Conservation (phyloP, 2,113 vertebrate genomes). For the Tinamus guttatus region DNA sequence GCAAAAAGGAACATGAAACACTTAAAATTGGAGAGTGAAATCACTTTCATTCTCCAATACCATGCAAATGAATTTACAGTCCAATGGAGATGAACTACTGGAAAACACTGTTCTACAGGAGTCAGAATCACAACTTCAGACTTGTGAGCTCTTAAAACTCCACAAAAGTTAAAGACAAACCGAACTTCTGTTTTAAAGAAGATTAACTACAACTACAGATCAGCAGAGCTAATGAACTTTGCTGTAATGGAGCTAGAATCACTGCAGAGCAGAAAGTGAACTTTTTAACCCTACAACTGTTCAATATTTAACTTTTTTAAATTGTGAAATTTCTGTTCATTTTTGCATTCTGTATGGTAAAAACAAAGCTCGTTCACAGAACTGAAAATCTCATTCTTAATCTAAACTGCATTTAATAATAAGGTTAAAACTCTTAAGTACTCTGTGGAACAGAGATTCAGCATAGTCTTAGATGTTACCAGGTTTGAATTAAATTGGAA, state of each 20-base stretch:
- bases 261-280: neutral
- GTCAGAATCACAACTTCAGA: neutral
- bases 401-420: neutral
- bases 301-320: neutral
- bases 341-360: neutral
- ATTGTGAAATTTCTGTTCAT: neutral
- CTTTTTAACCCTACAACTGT: neutral
- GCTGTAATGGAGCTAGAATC: neutral
- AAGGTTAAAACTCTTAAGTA: neutral
- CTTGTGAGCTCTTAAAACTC: neutral
- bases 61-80: neutral
- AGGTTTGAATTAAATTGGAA: neutral
- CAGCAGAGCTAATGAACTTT: neutral
- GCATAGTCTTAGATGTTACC: neutral
- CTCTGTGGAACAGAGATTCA: neutral
- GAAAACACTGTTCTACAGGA: neutral
- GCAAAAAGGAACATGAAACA: neutral
- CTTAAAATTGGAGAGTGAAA: neutral
- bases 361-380: neutral
- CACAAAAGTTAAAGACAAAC: neutral
- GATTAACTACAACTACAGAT: neutral
- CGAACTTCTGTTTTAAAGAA: neutral
- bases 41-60: neutral
- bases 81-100: neutral
- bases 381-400: neutral